Base-by-base conservation (phyloP, 1,140 invertebrate genomes). In the Drosophila nigromelanica region DNA sequence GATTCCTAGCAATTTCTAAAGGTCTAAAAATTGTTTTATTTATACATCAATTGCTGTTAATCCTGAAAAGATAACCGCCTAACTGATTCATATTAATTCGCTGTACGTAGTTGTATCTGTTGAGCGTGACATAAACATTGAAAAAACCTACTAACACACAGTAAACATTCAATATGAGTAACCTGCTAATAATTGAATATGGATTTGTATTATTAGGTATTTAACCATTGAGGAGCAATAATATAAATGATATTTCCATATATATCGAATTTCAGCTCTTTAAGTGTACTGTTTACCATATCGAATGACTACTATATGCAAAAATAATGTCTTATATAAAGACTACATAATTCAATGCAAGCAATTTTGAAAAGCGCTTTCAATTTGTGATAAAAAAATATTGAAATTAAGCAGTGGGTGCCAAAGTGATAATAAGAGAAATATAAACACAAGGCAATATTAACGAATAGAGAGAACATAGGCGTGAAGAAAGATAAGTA, bases 331-430 rank as follows among this genome's bases (percentile, higher is more conserved):
- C 6, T 18, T 47, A 58, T 15, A 12, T 15, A 30, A 27, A 27
- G 14, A 21, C 42, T 66, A 66, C 52, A n/a, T 59, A 67, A 21
- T 47, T 50, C 4, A 67, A 45, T 47, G 39, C 56, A 68, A 61
- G 66, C 47, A 24, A 35, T 43, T 24, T 27, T 4, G 45, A 5
- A 40, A 50, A 59, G 27, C 11, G n/a, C 12, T 67, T 21, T 48
- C 4, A 37, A 45, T 45, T 54, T 11, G 5, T 12, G 30, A 51
- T 35, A 15, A 6, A 1, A 54, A n/a, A 39, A 61, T 12, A 8
- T 24, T 35, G 2, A 30, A 15, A 51, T 48, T 43, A 39, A 15
- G 18, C 27, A 18, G 6, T 43, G 3, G 30, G 18, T 47, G 30
- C 30, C 33, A 66, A 39, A 59, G 40, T 30, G 39, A 43, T 15